Evolutionary conservation across 2,797 vertebrate genomes (phyloP).

Genomic region (Lutjanus campechanus): DNA sequence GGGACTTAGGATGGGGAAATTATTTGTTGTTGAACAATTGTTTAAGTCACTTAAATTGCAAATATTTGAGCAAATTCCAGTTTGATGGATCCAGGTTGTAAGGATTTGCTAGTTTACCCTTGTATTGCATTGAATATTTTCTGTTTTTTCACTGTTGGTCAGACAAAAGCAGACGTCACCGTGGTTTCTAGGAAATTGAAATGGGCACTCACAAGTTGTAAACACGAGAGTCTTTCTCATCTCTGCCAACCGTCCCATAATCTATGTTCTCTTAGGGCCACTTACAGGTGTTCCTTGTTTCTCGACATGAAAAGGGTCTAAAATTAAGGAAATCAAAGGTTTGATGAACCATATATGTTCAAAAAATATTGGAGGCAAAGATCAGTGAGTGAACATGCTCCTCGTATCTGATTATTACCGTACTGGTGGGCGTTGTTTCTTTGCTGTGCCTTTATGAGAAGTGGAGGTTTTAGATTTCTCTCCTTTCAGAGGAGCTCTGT

Average conservation of each 20-base stretch:
- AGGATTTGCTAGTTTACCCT: not conserved
- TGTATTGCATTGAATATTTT: not conserved
- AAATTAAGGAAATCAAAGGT: slow-evolving; percentile 25
- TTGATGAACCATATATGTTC: slow-evolving; percentile 20
- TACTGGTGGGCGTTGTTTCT: slow-evolving; percentile 44
- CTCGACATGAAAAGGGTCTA: slow-evolving; percentile 24
- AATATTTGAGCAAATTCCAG: not conserved
- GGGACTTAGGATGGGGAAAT: too few species aligned
- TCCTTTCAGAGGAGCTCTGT: slow-evolving; percentile 63
- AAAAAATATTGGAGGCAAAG: slow-evolving; percentile 14
- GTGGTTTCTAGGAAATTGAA: too few species aligned
- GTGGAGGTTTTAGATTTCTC: slow-evolving; percentile 67
- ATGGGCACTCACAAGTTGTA: not conserved
- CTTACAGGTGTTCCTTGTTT: slow-evolving; percentile 14
- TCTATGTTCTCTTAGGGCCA: not conserved
- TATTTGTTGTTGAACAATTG: not conserved
- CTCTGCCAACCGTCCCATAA: not conserved
- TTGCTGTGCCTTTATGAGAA: slow-evolving; percentile 63
- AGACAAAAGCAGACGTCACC: not conserved
- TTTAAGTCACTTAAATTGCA: not conserved
- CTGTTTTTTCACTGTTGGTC: too few species aligned
- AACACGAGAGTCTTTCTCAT: slow-evolving; percentile 3
- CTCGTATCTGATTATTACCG: slow-evolving; percentile 49
- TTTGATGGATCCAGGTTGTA: not conserved
- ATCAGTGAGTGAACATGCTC: slow-evolving; percentile 15